Evolutionary conservation across 2,113 vertebrate genomes (phyloP).

Genomic region (Coptodon rendalli): DNA sequence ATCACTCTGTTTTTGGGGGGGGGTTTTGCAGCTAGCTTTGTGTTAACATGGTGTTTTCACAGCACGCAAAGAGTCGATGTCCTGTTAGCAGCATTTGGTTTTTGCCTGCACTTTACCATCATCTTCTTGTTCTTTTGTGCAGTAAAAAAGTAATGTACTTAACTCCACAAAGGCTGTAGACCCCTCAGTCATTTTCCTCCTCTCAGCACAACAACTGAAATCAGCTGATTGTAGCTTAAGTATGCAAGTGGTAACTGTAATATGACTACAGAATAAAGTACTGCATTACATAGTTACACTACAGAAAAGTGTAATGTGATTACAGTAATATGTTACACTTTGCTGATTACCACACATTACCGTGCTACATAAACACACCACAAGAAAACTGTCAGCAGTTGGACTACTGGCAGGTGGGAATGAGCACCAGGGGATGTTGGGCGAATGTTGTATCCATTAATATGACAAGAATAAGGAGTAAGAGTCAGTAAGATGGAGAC

Average conservation of each 20-base stretch:
- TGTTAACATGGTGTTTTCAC: background rate
- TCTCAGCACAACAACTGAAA: background rate
- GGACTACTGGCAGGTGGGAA: background rate
- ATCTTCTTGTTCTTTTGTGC: background rate
- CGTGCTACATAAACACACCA: background rate
- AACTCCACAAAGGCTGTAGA: background rate
- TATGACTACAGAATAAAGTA: background rate
- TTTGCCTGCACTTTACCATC: background rate
- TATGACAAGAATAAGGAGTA: background rate
- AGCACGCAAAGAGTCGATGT: background rate
- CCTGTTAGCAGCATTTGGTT: background rate
- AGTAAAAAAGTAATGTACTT: background rate
- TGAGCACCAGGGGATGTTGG: background rate
- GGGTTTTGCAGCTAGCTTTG: rapidly evolving
- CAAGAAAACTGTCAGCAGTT: background rate
- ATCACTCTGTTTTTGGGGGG: background rate
- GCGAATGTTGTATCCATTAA: background rate
- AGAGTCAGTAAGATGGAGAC: background rate
- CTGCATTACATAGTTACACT: background rate
- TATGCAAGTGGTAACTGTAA: background rate
- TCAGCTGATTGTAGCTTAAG: background rate
- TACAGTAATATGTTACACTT: background rate
- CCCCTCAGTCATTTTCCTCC: background rate
- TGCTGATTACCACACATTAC: background rate
- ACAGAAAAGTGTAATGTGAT: background rate